Evolutionary conservation across 2,888 invertebrate genomes (phyloP), one percentile per base, ranked within the genome.

Genomic region (Sthenelais limicola): DNA sequence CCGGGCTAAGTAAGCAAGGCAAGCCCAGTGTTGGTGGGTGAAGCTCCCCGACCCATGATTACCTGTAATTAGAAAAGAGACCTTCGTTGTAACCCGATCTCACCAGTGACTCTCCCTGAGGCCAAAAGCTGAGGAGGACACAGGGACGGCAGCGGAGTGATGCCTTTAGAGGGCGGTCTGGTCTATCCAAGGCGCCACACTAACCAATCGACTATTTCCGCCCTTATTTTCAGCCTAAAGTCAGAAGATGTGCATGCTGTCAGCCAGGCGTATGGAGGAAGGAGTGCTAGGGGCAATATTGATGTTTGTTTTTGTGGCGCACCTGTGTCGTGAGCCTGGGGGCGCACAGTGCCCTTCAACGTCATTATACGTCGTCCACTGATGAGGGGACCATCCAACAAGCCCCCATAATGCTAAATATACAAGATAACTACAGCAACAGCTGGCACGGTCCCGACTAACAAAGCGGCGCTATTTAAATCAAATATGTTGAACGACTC

Each of bases 51-150:
- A 35, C 33, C 43, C 21, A 35, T 62, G 38, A 38, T 62, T 62
- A 62, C 62, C 62, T 62, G 62, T 62, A 62, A 62, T 62, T 62
- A 62, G 62, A 62, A 62, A 62, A 62, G 62, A 26, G 62, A 62
- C 62, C 62, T 62, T 26, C 24, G 38, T 38, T 35, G 62, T 62
- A 62, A 62, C 62, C 21, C 26, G 62, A 62, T 38, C 38, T 9
- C 38, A n/a, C 38, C n/a, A n/a, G n/a, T n/a, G n/a, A n/a, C n/a
- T n/a, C n/a, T n/a, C n/a, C n/a, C 38, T 4, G 62, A 2, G 21
- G 38, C 35, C 38, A 24, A 24, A 43, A 26, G 38, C 62, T 21
- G 56, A 18, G 56, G 56, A 35, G 4, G 28, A 33, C 35, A 56
- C 33, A 21, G 32, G 9, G 3, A 32, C n/a, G n/a, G n/a, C n/a